Base-by-base conservation (phyloP, 1,140 invertebrate genomes). In the Phortica variegata region DNA sequence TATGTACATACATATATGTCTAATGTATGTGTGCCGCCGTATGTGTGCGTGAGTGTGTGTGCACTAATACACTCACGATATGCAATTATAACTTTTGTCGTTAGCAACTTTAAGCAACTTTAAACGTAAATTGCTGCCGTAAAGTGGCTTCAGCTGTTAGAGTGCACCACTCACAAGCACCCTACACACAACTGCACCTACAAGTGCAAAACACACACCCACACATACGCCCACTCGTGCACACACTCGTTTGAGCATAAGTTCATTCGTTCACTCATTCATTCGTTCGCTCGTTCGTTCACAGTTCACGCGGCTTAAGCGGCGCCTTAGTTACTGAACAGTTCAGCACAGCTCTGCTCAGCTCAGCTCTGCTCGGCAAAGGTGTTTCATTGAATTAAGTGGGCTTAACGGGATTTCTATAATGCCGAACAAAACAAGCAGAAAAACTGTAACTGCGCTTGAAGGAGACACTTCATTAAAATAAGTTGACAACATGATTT, bases 21-120 rank as follows among this genome's bases (percentile, higher is more conserved):
- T 15, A 13, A 43, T 37, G 41, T 46, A 43, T 16, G 15, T 29
- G 15, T 16, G 7, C 29, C 32, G 39, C 26, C 38, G 21, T 44
- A 55, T 18, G 31, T 15, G 41, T 33, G 33, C 32, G 31, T 49
- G 36, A 56, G 48, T 42, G 43, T 58, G 19, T 46, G 47, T 36
- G 41, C 23, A 48, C 13, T 21, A 46, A 52, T 54, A 50, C 17
- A 49, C 47, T 42, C 61, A 70, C 61, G 65, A 65, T 70, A 72
- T 68, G 68, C 68, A 72, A 72, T 72, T 72, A 72, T 72, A 72
- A 72, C 68, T 72, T 72, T 72, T 72, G 68, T 72, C 68, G 68
- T 72, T 72, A 72, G 69, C 49, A 72, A 65, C 69, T 72, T 72
- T 72, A 65, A 68, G 62, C 59, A 72, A 72, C 68, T 72, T 72